phyloP scores from a whole-genome alignment of 1,140 invertebrate species.

The Bombus breviceps region DNA sequence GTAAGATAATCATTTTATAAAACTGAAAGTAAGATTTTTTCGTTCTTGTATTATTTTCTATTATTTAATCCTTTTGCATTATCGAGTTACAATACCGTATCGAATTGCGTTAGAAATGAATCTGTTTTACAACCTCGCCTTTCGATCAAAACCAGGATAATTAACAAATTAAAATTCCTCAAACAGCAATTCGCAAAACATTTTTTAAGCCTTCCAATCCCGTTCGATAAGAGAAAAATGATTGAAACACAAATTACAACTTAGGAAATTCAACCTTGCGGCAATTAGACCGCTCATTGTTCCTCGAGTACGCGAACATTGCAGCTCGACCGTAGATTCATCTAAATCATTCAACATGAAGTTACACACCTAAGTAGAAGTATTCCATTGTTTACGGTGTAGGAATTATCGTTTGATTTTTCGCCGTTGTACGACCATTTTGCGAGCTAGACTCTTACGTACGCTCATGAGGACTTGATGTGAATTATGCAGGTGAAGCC shows the following conservation, averaged over 20 bases:
- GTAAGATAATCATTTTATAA: too few relatives aligned
- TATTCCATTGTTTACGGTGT: slow-evolving; percentile 15
- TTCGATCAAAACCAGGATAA: not conserved
- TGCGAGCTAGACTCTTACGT: slow-evolving; percentile 1
- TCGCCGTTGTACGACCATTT: slow-evolving; percentile 10
- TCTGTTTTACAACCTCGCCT: not conserved
- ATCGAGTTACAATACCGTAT: too few relatives aligned
- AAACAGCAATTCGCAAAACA: not conserved
- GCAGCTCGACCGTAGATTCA: too few relatives aligned
- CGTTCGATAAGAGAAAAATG: not conserved
- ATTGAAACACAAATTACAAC: not conserved
- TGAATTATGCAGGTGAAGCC: slow-evolving; percentile 61
- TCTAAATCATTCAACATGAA: not conserved
- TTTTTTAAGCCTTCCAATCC: not conserved
- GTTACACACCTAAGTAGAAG: not conserved
- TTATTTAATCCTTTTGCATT: too few relatives aligned
- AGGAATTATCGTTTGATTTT: not conserved
- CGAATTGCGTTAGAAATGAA: not conserved
- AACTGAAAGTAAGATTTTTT: too few relatives aligned
- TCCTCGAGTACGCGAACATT: not conserved
- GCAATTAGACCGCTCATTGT: not conserved
- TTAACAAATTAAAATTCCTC: not conserved
- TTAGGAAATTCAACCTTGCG: not conserved
- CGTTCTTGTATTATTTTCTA: too few relatives aligned
- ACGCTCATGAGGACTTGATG: slow-evolving; percentile 38